Evolutionary conservation across 1,140 invertebrate species (phyloP), one percentile per base, ranked within the genome.

Genomic region (Megathymus violae): DNA sequence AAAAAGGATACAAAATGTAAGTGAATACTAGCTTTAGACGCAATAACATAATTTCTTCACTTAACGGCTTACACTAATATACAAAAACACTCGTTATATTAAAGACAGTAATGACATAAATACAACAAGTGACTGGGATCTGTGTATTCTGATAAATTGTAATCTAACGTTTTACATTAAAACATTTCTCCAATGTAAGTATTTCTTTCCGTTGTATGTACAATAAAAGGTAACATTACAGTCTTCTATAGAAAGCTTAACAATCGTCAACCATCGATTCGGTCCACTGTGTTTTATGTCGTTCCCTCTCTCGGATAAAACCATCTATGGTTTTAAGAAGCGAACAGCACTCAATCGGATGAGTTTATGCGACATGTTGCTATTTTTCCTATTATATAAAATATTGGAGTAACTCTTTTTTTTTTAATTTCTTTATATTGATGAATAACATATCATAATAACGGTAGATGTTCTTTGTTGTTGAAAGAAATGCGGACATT

Each of bases 241-340:
- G 14, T 25, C 11, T 16, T 34, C 17, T 56, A 56, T 27, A 17
- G 25, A 43, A 13, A 44, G 59, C 58, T 58, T 38, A 71, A 67
- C 61, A 68, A 70, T 74, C 62, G 62, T 47, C 47, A 60, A 68
- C 63, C 59, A 71, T 74, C 59, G 62, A 66, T 44, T 63, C 58
- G 60, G 51, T 58, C 44, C 50, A 51, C 52, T 43, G 61, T 72
- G 56, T 69, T 73, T 68, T 70, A 60, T 67, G 60, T 61, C 60
- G 69, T 43, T 64, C 70, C 65, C 72, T 61, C 52, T 74, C 40
- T 68, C 60, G 71, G 80, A 84, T 90, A 88, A 88, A 84, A 85
- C 83, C 83, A 84, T 79, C 74, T 74, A 78, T 82, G 85, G 85
- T 82, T 89, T 89, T 86, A 82, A 86, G 80, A 90, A 82, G 78